Percentiles rank a stretch among this genome's conserved stretches.
Evolutionary conservation across 35 echinoderm and acorn worm species (phyloP).

Genomic region (Apostichopus californicus): DNA sequence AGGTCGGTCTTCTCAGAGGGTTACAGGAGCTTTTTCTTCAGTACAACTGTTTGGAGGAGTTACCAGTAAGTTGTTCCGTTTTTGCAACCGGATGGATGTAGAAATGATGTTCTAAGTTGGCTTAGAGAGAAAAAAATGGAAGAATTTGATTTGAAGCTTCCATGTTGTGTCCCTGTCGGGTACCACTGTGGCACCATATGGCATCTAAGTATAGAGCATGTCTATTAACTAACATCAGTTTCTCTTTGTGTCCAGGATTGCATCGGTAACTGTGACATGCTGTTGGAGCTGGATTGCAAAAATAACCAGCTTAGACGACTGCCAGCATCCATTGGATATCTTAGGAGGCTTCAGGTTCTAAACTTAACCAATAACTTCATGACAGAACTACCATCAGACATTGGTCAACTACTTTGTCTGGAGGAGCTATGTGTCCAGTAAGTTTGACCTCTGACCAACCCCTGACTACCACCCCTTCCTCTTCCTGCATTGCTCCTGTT

Average conservation of each 20-base stretch:
- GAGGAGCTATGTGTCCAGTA: constrained; percentile 95
- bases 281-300: constrained; percentile 95
- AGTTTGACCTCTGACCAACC: constrained; percentile 12
- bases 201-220: no score
- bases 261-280: constrained; percentile 77
- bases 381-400: constrained; percentile 63
- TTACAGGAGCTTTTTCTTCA: constrained; percentile 96
- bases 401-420: constrained; percentile 77
- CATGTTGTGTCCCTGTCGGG: no score
- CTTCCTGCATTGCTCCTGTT: neutral
- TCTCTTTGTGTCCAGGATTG: constrained; percentile 58
- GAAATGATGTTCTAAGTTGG: no score
- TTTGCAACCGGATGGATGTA: no score
- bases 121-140: no score
- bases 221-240: no score
- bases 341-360: constrained; percentile 68
- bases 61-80: constrained; percentile 72
- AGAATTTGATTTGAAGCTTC: no score
- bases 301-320: constrained; percentile 88
- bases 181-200: no score
- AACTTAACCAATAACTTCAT: constrained; percentile 95
- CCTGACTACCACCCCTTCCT: neutral
- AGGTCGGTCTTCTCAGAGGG: constrained; percentile 87
- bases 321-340: constrained; percentile 69
- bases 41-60: constrained; percentile 93